These are phyloP conservation scores for Charaxes varanes DNA, from an alignment of 1,140 invertebrate species.

Conservation along the genomic window DNA sequence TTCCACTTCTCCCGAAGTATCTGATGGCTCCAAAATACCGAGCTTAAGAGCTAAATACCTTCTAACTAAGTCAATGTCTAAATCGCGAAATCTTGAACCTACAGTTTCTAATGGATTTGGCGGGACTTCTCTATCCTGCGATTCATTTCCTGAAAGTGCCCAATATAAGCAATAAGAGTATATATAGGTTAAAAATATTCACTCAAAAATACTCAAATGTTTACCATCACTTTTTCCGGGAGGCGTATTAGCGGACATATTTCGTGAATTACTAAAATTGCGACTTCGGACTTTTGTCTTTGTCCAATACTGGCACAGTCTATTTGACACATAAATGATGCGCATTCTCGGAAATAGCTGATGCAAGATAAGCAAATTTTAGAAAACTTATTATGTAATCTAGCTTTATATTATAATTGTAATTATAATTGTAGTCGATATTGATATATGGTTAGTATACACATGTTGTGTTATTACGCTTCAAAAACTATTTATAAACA, in stretches of 20 bases:
- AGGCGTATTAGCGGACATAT: constrained; percentile 65
- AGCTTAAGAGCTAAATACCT: constrained; percentile 65
- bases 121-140: constrained; percentile 36
- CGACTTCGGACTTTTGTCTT: constrained; percentile 59
- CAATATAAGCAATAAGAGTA: background rate
- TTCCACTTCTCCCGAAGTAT: constrained; percentile 34
- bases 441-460: too few species aligned
- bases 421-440: background rate
- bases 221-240: constrained; percentile 59
- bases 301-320: constrained; percentile 47
- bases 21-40: constrained; percentile 51
- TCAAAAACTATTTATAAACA: too few species aligned
- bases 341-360: constrained; percentile 46
- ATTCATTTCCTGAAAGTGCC: constrained; percentile 30
- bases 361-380: background rate
- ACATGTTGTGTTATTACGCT: too few species aligned
- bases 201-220: constrained; percentile 12
- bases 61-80: constrained; percentile 63
- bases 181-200: constrained; percentile 6
- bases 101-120: constrained; percentile 49
- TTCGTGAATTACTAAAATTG: constrained; percentile 47
- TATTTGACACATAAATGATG: constrained; percentile 55
- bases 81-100: constrained; percentile 47
- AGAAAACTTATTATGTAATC: too few species aligned
- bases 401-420: too few species aligned